Conservation (phyloP, 2,888 invertebrate species). For the Nasonia oneida region DNA sequence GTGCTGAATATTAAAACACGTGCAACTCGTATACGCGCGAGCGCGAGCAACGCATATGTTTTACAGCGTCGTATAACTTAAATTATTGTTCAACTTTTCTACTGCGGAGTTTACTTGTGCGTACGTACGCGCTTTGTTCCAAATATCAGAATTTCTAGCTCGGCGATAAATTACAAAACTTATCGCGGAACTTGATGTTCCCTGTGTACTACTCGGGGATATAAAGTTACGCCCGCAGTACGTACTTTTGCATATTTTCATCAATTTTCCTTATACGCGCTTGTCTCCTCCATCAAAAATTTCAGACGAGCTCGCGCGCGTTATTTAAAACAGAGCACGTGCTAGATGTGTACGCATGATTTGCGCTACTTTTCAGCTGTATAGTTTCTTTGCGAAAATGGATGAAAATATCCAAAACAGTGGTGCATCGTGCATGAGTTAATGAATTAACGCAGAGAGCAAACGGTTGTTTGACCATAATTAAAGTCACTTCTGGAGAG, state of each 20-base stretch:
- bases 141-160: conserved; percentile 4
- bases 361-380: neutral
- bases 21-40: neutral
- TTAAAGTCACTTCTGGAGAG: conserved; percentile 17
- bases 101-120: conserved; percentile 7
- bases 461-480: conserved; percentile 36
- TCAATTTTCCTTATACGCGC: neutral
- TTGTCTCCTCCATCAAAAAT: conserved; percentile 7
- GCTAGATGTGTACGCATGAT: neutral
- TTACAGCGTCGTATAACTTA: neutral
- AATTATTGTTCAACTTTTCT: conserved; percentile 19
- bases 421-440: neutral
- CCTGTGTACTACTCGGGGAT: too few species aligned
- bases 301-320: neutral
- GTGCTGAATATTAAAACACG: neutral
- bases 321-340: neutral
- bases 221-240: too few species aligned
- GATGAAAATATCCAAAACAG: neutral
- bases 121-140: neutral
- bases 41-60: neutral
- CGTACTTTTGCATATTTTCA: neutral
- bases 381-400: neutral
- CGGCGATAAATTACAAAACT: neutral
- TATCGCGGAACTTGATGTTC: neutral
- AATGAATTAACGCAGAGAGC: conserved; percentile 10